phyloP scores from a whole-genome alignment of 2,888 invertebrate genomes.

The Bedellia somnulentella region DNA sequence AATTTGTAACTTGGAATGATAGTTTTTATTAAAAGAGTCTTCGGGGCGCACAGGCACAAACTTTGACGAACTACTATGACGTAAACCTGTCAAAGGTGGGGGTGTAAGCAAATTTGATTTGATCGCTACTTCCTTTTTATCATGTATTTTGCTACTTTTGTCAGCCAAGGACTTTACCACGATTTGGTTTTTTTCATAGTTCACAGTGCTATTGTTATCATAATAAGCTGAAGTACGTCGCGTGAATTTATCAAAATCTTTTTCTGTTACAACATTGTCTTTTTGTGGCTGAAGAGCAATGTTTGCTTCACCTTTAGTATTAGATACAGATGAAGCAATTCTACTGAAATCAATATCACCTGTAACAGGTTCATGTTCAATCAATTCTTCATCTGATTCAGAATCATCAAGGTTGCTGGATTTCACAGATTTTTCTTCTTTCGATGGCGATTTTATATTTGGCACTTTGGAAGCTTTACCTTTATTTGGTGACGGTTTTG shows the following conservation, averaged over 20 bases:
- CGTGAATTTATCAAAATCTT: constrained; percentile 50
- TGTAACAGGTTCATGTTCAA: constrained; percentile 26
- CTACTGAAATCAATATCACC: constrained; percentile 18
- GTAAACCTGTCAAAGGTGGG: constrained; percentile 14
- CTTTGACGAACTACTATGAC: constrained; percentile 12
- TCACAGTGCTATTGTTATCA: constrained; percentile 39
- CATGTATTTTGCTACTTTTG: constrained; percentile 23
- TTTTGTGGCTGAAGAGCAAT: constrained; percentile 18
- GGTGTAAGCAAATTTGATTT: neutral
- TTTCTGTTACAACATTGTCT: constrained; percentile 43
- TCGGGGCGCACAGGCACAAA: constrained; percentile 15
- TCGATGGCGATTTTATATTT: constrained; percentile 21
- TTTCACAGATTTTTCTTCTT: constrained; percentile 17
- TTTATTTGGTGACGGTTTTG: constrained; percentile 7
- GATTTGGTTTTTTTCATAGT: constrained; percentile 22
- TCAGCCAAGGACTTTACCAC: constrained; percentile 24
- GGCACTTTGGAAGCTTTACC: constrained; percentile 24
- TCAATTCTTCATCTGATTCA: constrained; percentile 28
- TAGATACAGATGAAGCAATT: constrained; percentile 1
- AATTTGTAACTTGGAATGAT: constrained; percentile 40
- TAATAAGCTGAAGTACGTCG: constrained; percentile 43
- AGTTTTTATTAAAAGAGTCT: constrained; percentile 27
- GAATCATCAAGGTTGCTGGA: constrained; percentile 16
- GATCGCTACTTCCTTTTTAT: constrained; percentile 15
- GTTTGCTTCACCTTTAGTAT: constrained; percentile 12